These are phyloP conservation scores for Agelas oroides DNA, from an alignment of 37 sponge, comb jelly and placozoan genomes.

Conservation along the genomic window DNA sequence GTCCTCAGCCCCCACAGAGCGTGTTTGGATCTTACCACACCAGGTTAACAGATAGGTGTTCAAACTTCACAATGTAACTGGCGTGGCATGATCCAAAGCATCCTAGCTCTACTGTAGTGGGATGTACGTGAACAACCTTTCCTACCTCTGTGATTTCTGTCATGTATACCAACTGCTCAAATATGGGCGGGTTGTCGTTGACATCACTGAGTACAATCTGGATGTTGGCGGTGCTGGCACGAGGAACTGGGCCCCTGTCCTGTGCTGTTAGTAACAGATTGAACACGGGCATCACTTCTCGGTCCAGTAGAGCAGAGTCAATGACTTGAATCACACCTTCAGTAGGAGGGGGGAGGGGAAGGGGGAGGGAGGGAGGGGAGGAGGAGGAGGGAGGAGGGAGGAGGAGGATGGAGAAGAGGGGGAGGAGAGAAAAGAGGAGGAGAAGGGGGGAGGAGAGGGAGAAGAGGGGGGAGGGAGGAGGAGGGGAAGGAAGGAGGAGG, in stretches of 20 bases:
- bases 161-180: neutral
- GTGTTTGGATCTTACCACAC: too few species aligned
- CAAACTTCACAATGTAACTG: too few species aligned
- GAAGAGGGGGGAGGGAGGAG: too few species aligned
- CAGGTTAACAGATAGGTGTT: too few species aligned
- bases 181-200: conserved; percentile 52
- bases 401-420: neutral
- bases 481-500: too few species aligned
- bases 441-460: too few species aligned
- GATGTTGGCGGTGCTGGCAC: neutral
- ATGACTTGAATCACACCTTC: conserved; percentile 24
- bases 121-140: too few species aligned
- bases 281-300: conserved; percentile 3
- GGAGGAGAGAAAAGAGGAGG: too few species aligned
- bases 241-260: conserved; percentile 10
- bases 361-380: too few species aligned
- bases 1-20: too few species aligned
- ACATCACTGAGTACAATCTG: conserved; percentile 10
- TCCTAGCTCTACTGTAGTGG: too few species aligned
- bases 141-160: conserved; percentile 20
- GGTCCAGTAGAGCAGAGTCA: neutral
- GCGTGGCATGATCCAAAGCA: too few species aligned
- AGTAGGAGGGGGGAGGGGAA: neutral
- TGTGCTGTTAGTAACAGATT: conserved; percentile 9
- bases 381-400: neutral